Conservation (phyloP, 2,113 vertebrate species). For the Empidonax traillii region DNA sequence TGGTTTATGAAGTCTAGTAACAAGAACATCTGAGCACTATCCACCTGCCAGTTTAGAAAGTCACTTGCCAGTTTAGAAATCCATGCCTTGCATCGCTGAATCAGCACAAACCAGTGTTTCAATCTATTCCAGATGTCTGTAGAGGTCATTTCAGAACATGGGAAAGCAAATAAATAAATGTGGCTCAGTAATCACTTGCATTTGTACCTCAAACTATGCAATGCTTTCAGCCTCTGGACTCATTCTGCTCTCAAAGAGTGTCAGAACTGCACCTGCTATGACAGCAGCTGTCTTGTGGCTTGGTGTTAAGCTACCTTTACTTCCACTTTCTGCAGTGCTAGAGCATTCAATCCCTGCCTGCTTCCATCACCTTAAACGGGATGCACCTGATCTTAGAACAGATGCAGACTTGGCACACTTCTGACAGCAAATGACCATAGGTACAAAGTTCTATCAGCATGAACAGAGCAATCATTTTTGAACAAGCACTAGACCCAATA, state of each 20-base stretch:
- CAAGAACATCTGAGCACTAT: neutral
- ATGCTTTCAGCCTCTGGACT: neutral
- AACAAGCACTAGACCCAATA: neutral
- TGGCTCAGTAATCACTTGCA: neutral
- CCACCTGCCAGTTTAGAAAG: neutral
- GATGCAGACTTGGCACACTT: neutral
- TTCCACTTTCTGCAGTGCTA: neutral
- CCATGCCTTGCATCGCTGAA: neutral
- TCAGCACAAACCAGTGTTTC: neutral
- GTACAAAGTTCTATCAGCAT: neutral
- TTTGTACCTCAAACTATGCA: neutral
- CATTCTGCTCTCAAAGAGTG: neutral
- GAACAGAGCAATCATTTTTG: neutral
- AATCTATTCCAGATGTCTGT: neutral
- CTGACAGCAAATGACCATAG: neutral
- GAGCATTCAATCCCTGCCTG: neutral
- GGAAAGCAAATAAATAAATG: neutral
- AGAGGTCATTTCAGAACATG: neutral
- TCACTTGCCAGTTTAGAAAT: neutral
- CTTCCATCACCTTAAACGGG: neutral
- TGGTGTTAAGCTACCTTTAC: neutral
- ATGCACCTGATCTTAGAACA: neutral
- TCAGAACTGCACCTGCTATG: neutral
- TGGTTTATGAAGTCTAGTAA: neutral
- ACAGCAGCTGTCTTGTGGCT: neutral